phyloP scores from a whole-genome alignment of 1,140 invertebrate genomes.

The Dreissena rostriformis region DNA sequence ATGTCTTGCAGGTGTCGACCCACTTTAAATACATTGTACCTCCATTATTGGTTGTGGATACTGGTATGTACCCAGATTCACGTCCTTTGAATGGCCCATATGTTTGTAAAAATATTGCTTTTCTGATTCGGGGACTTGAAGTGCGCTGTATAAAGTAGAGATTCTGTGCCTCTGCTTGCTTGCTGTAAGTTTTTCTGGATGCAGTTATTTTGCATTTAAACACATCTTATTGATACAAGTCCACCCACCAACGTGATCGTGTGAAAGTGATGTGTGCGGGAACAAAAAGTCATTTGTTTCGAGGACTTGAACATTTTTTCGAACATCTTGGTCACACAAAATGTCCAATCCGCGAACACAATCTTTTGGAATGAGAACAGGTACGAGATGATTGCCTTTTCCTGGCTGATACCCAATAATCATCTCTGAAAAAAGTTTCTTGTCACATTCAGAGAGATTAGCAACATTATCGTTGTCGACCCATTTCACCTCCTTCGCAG shows the following conservation, averaged over 20 bases:
- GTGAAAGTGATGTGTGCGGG: neutral
- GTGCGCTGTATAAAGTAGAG: constrained; percentile 11
- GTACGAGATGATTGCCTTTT: constrained; percentile 26
- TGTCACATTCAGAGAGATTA: neutral
- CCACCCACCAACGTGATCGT: neutral
- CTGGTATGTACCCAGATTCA: constrained; percentile 20
- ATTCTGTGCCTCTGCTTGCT: constrained; percentile 29
- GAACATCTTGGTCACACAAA: neutral
- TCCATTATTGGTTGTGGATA: constrained; percentile 13
- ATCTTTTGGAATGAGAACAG: constrained; percentile 4
- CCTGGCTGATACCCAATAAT: constrained; percentile 10
- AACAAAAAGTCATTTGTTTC: neutral
- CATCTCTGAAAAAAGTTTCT: constrained; percentile 19
- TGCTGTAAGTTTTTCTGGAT: constrained; percentile 1
- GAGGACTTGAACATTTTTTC: neutral
- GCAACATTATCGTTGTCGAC: neutral
- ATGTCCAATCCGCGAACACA: neutral
- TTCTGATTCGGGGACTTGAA: constrained; percentile 6
- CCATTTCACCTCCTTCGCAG: constrained; percentile 10
- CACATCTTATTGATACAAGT: neutral
- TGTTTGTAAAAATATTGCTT: constrained; percentile 22
- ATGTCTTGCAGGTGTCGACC: constrained; percentile 24
- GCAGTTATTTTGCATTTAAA: neutral
- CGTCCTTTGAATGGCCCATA: constrained; percentile 19
- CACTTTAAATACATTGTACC: constrained; percentile 19